Base-by-base conservation (phyloP, 2,888 invertebrate genomes). In the Cepaea hortensis region DNA sequence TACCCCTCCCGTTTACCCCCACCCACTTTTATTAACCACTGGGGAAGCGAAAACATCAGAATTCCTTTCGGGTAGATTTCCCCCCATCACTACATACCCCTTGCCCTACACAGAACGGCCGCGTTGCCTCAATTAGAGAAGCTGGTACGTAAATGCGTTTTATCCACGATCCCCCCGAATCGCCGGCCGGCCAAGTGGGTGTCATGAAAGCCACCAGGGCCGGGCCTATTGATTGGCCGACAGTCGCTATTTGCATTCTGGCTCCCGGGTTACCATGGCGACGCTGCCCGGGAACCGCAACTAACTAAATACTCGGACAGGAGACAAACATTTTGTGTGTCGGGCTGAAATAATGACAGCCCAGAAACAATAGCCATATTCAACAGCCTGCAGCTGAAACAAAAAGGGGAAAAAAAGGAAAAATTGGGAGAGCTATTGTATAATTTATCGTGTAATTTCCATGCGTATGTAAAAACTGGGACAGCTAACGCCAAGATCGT, bases 381-480 rank as follows among this genome's bases (percentile, higher is more conserved):
- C 15, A 48, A 76, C 15, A 76, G 50, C 15, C 75, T 6, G 7
- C 11, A 20, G 76, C 20, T 20, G n/a, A 7, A 50, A 61, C 13
- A 55, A 7, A 61, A 77, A 3, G 55, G 55, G 55, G 55, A n/a
- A n/a, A n/a, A n/a, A n/a, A n/a, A n/a, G 55, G 6, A 9, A 55
- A 55, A 3, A 55, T 9, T 55, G 15, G 48, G 77, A 55, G 55
- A 20, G 55, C n/a, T n/a, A 55, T 77, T 77, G 77, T 55, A 77
- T 77, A 77, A 77, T 77, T 77, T 55, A n/a, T n/a, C n/a, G 77
- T 61, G 73, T 77, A 77, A 77, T 77, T 55, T 77, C 77, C 55
- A 77, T 55, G 3, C 55, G 9, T 55, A 61, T 55, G 55, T 55
- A 77, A 11, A 77, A 55, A 6, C 61, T n/a, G n/a, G n/a, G 55